Base-by-base conservation (phyloP, 2,113 vertebrate species). In the Hepsetus odoe region DNA sequence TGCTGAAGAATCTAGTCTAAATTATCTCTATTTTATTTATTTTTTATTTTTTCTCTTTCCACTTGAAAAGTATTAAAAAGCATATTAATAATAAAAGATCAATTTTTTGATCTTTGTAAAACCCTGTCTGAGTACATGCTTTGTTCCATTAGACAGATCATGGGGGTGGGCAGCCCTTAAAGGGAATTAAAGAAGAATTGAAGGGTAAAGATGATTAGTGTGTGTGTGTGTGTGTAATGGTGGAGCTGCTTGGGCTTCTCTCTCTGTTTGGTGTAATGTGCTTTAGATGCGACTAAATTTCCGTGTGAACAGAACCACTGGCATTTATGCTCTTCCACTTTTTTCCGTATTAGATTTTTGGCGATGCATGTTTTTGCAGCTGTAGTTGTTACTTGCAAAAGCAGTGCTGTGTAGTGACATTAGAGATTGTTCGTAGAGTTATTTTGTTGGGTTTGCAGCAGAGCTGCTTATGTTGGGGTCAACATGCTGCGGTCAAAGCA, bases 221-320 rank as follows among this genome's bases (percentile, higher is more conserved):
- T 44, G 42, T 42, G 24, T 58, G 56, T 10, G 20, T 70, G 38
- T 38, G 49, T 59, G 35, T 71, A 6, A 20, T 8, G 28, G 35
- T 42, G 11, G 22, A 20, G 33, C 42, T 20, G 49, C 49, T 51
- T 33, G 16, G 49, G 61, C 65, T 42, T 65, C 80, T 84, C 65
- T 82, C 75, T 78, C 77, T 79, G 74, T 76, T n/a, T 33, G 28
- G 74, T 71, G 12, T 3, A 24, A 55, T 49, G 12, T 49, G 72
- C 59, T 42, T 38, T 58, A 35, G 26, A 38, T 58, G 67, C 32
- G 35, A 72, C 33, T 40, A 55, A 55, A 55, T 71, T 22, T 55
- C 3, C 30, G 4, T 53, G 46, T 35, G 20, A 33, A 68, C 28
- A 53, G 30, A 28, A 33, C 61, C 44, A n/a, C 46, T 26, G 44